Evolutionary conservation across 2,113 vertebrate species (phyloP).

Genomic region (Callionymus lyra): DNA sequence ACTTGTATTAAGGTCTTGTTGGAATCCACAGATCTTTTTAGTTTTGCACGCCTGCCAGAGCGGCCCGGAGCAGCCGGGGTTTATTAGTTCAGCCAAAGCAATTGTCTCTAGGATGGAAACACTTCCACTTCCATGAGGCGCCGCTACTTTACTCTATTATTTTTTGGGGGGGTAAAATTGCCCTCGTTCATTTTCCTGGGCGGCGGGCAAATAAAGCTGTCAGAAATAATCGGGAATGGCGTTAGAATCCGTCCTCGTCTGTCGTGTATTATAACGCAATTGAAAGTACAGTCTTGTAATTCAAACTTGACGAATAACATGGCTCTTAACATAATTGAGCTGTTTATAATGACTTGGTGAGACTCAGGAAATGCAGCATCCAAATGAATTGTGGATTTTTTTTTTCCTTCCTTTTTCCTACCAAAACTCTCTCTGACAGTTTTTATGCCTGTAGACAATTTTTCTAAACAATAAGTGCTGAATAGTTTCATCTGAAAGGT

Average conservation of each 20-base stretch:
- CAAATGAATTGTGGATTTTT: too few relatives aligned
- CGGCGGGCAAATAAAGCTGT: slow-evolving; percentile 84
- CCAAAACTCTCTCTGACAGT: too few relatives aligned
- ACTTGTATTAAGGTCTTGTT: slow-evolving; percentile 63
- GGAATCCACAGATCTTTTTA: slow-evolving; percentile 62
- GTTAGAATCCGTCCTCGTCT: slow-evolving; percentile 69
- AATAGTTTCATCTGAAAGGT: too few relatives aligned
- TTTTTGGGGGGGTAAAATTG: slow-evolving; percentile 87
- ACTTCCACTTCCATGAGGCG: slow-evolving; percentile 46
- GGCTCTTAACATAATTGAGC: slow-evolving; percentile 87
- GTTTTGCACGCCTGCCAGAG: slow-evolving; percentile 44
- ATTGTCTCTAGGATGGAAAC: slow-evolving; percentile 63
- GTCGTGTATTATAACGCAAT: slow-evolving; percentile 75
- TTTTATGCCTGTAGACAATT: too few relatives aligned
- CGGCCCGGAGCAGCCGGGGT: slow-evolving; percentile 47
- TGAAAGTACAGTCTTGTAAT: slow-evolving; percentile 57
- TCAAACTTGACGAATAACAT: slow-evolving; percentile 66
- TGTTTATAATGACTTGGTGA: slow-evolving; percentile 81
- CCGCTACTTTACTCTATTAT: slow-evolving; percentile 77
- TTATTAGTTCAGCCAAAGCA: slow-evolving; percentile 64
- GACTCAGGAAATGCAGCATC: slow-evolving; percentile 35
- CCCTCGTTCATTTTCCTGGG: slow-evolving; percentile 82
- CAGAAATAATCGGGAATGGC: slow-evolving; percentile 76
- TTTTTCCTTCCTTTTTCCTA: too few relatives aligned
- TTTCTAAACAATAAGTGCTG: too few relatives aligned